Conservation (phyloP, 2,888 invertebrate genomes). For the Sthenelais limicola region DNA sequence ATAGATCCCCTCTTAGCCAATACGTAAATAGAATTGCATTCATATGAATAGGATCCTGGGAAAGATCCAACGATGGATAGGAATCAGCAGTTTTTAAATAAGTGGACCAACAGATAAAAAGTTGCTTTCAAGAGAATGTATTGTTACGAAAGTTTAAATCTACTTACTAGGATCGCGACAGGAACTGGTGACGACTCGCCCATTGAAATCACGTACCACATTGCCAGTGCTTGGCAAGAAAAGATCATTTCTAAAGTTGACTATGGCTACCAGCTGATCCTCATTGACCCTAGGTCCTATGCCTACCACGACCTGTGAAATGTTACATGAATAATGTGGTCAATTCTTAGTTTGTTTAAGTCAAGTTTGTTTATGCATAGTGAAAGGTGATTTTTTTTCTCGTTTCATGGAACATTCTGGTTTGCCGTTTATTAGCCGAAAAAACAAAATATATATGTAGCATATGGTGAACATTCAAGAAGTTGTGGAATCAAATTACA, state of each 20-base stretch:
- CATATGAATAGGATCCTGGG: too few relatives aligned
- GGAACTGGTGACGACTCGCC: background rate
- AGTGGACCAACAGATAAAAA: background rate
- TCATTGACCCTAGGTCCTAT: background rate
- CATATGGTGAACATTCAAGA: background rate
- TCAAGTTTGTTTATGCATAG: too few relatives aligned
- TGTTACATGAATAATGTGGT: background rate
- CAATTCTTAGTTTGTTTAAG: background rate
- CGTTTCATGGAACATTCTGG: too few relatives aligned
- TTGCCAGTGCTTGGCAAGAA: background rate
- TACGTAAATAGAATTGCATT: too few relatives aligned
- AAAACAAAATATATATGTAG: too few relatives aligned
- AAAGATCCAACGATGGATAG: too few relatives aligned
- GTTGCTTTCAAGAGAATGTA: background rate
- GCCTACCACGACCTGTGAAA: background rate
- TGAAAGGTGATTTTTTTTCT: too few relatives aligned
- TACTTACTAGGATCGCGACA: conserved; percentile 13
- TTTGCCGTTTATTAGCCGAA: too few relatives aligned
- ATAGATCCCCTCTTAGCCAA: too few relatives aligned
- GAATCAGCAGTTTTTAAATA: too few relatives aligned
- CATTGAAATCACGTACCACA: background rate
- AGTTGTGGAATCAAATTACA: background rate
- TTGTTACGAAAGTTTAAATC: background rate
- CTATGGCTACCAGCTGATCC: background rate
- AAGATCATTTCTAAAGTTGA: background rate